phyloP scores from a whole-genome alignment of 2,888 invertebrate species.

The Alentia gelatinosa region DNA sequence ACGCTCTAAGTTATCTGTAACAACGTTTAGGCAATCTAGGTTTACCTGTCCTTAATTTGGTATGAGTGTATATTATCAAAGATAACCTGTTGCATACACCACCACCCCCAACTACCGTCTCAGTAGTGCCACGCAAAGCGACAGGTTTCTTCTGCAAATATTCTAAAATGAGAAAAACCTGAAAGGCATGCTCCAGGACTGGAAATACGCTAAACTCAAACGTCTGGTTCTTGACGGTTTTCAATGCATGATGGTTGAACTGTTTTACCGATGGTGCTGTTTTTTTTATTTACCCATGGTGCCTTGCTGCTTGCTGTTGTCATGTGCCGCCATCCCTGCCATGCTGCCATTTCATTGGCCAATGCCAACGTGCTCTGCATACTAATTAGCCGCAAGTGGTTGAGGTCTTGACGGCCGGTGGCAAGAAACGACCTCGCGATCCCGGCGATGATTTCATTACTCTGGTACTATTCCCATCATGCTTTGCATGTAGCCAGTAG shows the following conservation, averaged over 20 bases:
- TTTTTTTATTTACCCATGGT: slow-evolving; percentile 80
- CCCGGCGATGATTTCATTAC: slow-evolving; percentile 90
- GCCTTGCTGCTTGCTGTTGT: slow-evolving; percentile 82
- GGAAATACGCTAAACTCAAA: slow-evolving; percentile 54
- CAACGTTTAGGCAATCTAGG: slow-evolving; percentile 50
- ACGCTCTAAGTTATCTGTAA: slow-evolving; percentile 8
- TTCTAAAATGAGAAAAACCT: neutral
- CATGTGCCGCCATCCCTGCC: slow-evolving; percentile 79
- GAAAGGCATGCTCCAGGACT: slow-evolving; percentile 58
- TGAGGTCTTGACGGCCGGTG: slow-evolving; percentile 83
- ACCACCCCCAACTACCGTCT: neutral
- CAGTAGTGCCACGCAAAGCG: slow-evolving; percentile 16
- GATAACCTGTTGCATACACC: slow-evolving; percentile 33
- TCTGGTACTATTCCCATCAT: slow-evolving; percentile 89
- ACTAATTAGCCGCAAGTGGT: slow-evolving; percentile 81
- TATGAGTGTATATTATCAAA: slow-evolving; percentile 44
- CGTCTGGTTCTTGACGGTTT: slow-evolving; percentile 41
- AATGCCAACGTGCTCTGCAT: slow-evolving; percentile 79
- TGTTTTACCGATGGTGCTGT: slow-evolving; percentile 78
- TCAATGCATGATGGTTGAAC: slow-evolving; percentile 58
- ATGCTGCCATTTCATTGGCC: slow-evolving; percentile 78
- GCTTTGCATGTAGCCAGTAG: slow-evolving; percentile 81
- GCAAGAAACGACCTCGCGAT: slow-evolving; percentile 96
- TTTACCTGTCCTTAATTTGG: slow-evolving; percentile 50
- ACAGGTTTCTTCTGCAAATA: slow-evolving; percentile 13